Conservation (phyloP, 2,113 vertebrate species). For the Nesogale talazaci region DNA sequence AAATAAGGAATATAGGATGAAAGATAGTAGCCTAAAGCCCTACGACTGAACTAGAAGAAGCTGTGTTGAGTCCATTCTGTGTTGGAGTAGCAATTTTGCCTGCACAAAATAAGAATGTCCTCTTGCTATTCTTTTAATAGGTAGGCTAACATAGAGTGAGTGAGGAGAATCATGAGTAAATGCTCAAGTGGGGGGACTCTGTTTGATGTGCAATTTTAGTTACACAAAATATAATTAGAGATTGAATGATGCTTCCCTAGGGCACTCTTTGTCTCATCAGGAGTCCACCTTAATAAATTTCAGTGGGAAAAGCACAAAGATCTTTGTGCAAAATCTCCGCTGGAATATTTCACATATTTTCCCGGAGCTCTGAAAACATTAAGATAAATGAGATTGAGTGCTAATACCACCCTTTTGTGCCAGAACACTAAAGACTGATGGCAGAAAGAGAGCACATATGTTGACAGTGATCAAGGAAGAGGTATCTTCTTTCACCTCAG, state of each 20-base stretch:
- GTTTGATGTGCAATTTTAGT: background rate
- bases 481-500: background rate
- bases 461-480: background rate
- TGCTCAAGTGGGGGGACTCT: background rate
- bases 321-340: background rate
- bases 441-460: background rate
- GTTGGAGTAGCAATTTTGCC: background rate
- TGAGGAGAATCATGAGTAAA: background rate
- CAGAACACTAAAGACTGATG: slow-evolving; percentile 3
- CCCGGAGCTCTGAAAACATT: slow-evolving; percentile 2
- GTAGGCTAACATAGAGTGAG: too few species aligned
- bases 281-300: background rate
- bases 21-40: background rate
- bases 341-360: slow-evolving; percentile 1
- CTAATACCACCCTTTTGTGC: background rate
- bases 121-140: background rate
- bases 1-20: background rate
- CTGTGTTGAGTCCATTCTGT: background rate
- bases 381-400: background rate
- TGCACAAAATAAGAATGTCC: background rate
- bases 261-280: background rate
- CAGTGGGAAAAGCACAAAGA: slow-evolving; percentile 46
- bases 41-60: background rate
- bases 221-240: background rate
- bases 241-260: background rate